phyloP scores from a whole-genome alignment of 2,797 vertebrate species.

The Liasis olivaceus region DNA sequence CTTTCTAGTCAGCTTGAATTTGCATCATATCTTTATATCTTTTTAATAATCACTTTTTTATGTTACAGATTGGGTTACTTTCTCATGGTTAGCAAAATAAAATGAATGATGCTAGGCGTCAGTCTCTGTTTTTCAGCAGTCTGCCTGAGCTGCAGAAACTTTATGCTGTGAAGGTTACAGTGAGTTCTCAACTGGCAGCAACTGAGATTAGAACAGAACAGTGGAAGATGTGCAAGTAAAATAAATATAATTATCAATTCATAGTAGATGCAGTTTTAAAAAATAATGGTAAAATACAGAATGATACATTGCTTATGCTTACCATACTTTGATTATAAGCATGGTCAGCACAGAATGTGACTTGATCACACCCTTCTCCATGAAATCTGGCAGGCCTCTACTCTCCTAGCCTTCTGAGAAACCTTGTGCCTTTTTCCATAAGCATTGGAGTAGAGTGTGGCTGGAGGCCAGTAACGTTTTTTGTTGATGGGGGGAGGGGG shows the following conservation, averaged over 20 bases:
- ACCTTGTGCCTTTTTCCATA: neutral
- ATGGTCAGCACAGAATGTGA: neutral
- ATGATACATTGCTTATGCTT: constrained; percentile 19
- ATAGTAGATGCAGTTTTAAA: neutral
- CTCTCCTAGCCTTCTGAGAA: neutral
- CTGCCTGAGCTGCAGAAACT: constrained; percentile 81
- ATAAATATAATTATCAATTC: neutral
- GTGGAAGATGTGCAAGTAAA: constrained; percentile 87
- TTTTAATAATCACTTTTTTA: neutral
- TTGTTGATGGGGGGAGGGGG: neutral
- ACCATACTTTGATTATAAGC: neutral
- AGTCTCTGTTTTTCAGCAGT: constrained; percentile 79
- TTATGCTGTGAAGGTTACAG: constrained; percentile 72
- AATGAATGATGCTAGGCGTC: constrained; percentile 74
- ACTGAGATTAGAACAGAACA: constrained; percentile 78
- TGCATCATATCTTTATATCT: neutral
- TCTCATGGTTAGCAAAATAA: constrained; percentile 42
- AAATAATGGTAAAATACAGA: neutral
- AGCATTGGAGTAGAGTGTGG: neutral
- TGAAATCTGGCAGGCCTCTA: neutral
- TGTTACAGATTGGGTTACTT: constrained; percentile 25
- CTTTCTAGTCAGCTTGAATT: neutral
- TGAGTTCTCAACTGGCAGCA: constrained; percentile 63
- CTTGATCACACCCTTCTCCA: neutral
- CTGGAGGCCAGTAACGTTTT: neutral